Base-by-base conservation (phyloP, 1,140 invertebrate genomes). In the Ceratina calcarata region DNA sequence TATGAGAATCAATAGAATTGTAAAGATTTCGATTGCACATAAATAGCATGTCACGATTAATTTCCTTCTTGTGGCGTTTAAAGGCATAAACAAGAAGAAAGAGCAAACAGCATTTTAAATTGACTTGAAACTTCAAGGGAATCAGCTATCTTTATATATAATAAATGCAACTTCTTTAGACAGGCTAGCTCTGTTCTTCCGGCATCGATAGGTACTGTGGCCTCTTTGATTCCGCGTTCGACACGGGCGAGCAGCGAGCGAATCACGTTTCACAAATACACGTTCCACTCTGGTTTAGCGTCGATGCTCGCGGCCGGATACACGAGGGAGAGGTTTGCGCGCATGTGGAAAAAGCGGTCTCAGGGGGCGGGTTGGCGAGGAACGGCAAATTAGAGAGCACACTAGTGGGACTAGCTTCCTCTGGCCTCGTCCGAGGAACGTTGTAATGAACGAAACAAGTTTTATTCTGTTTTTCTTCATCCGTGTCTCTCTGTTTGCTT, bases 391-490 rank as follows among this genome's bases (percentile, higher is more conserved):
- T 78, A 78, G 68, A 78, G 76, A 72, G 69, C 60, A 72, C 76
- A 55, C 60, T 67, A 57, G 49, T 24, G 45, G 18, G 27, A 8
- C 16, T 8, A 18, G n/a, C 58, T 13, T 8, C 37, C 37, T 6
- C 37, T 45, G 37, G 37, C 37, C 37, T 45, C 37, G 37, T n/a
- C 20, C 60, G 49, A 78, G 76, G 20, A 78, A 72, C 8, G 69
- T 57, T 72, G 76, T 65, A 72, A 78, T 64, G 76, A 78, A 78
- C 49, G 76, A 78, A 71, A 78, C 76, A 78, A 65, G 66, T 78
- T 78, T 72, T 78, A 58, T 72, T 22, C 60, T 49, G 69, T 78
- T 78, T 69, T 71, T 10, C 45, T 71, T 71, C n/a, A n/a, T 49
- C 49, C 55, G 55, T 16, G 16, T 45, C 37, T 45, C 37, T n/a